phyloP scores from a whole-genome alignment of 2,113 vertebrate species.

The Rhizomys pruinosus region DNA sequence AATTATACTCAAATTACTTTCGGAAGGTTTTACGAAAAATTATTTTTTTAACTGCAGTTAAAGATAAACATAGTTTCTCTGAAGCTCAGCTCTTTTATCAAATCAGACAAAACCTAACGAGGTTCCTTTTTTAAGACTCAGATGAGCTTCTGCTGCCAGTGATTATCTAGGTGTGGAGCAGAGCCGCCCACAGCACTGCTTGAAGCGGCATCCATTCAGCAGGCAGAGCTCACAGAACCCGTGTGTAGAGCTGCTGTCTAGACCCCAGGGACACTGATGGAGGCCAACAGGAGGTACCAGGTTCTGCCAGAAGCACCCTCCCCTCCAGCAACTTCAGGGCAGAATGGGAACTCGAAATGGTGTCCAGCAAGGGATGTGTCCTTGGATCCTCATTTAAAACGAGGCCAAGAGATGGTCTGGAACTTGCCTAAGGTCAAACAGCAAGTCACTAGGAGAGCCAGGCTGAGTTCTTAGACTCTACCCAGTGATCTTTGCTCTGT shows the following conservation, averaged over 20 bases:
- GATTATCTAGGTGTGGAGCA: conserved; percentile 27
- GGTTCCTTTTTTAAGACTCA: conserved; percentile 58
- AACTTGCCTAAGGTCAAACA: neutral
- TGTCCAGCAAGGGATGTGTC: neutral
- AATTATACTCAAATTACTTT: conserved; percentile 60
- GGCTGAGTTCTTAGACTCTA: neutral
- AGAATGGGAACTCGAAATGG: neutral
- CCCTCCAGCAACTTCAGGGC: neutral
- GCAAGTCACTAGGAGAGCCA: neutral
- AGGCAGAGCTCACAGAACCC: neutral
- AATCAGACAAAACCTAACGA: conserved; percentile 65
- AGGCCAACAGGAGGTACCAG: neutral
- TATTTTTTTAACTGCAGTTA: conserved; percentile 57
- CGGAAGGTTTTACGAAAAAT: conserved; percentile 64
- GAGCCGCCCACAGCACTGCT: neutral
- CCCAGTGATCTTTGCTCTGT: neutral
- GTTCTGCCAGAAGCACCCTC: neutral
- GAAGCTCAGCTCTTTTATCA: conserved; percentile 67
- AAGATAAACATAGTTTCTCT: conserved; percentile 70
- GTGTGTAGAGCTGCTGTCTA: neutral
- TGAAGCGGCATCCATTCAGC: neutral
- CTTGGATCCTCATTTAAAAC: neutral
- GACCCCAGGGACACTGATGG: neutral
- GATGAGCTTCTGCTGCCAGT: neutral
- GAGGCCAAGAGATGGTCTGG: neutral